These are phyloP conservation scores for Brachyrhaphis roseni DNA, from an alignment of 2,797 vertebrate species.

Conservation along the genomic window DNA sequence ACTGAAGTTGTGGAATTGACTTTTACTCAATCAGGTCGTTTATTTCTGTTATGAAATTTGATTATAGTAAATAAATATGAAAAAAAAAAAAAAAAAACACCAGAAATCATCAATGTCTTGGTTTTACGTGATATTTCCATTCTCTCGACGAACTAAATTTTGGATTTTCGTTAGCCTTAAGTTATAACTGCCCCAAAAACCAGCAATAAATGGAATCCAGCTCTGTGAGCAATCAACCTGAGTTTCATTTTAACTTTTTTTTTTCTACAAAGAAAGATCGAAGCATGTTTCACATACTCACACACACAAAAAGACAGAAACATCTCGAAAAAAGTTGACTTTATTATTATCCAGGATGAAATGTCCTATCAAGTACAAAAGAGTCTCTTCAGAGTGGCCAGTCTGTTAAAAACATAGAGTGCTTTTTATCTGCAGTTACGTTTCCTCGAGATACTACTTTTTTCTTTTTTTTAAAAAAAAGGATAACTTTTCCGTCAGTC, in stretches of 20 bases:
- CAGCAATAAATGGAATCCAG: neutral
- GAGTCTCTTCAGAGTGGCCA: constrained; percentile 87
- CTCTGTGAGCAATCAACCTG: neutral
- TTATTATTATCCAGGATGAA: constrained; percentile 95
- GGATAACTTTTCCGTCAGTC: constrained; percentile 75
- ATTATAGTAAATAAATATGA: neutral
- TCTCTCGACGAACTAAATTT: neutral
- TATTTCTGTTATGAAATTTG: neutral
- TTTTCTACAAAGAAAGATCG: neutral
- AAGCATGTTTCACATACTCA: neutral
- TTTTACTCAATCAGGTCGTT: neutral
- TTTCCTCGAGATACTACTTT: constrained; percentile 70
- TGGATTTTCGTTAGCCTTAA: neutral
- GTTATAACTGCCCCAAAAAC: neutral
- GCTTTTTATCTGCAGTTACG: constrained; percentile 72
- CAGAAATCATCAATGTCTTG: neutral
- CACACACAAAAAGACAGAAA: constrained; percentile 63
- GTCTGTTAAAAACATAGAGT: constrained; percentile 91
- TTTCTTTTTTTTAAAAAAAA: constrained; percentile 38
- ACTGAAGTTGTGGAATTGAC: neutral
- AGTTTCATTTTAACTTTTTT: neutral
- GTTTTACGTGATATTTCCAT: neutral
- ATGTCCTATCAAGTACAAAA: constrained; percentile 94
- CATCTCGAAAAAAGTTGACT: constrained; percentile 89
- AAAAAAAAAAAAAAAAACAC: too few species aligned